Evolutionary conservation across 2,797 vertebrate species (phyloP), one percentile per base, ranked within the genome.

Genomic region (Numenius phaeopus): DNA sequence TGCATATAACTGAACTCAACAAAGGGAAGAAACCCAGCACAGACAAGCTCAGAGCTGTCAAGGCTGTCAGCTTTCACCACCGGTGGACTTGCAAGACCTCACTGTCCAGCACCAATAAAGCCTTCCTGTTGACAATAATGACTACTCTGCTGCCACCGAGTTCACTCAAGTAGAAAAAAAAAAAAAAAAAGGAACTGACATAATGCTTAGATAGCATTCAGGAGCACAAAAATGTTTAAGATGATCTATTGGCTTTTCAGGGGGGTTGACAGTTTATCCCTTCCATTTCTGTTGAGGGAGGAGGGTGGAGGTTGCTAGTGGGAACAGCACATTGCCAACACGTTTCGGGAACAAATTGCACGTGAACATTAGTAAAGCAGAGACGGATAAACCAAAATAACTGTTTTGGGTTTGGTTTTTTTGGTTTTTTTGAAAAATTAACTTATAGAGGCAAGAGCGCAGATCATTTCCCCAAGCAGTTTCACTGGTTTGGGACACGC

Each of bases 171-270:
- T 14, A 83, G 80, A 72, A 94, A 89, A 37, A 94, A 89, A 94
- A 89, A 37, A 94, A 89, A 88, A 72, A 73, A 87, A 82, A 66
- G 40, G 62, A 89, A 85, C 49, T 73, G 84, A 86, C 87, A 97
- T 85, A 65, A 94, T 62, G 67, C 61, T 94, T 78, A 92, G 32
- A 79, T 81, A 95, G 57, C 50, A 95, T 49, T 89, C 78, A 65
- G 65, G 40, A 95, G 42, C 19, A 58, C 91, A 87, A 86, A 95
- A 89, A 62, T 16, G n/a, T 80, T 98, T 67, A 77, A 92, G 22
- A 70, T 80, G 7, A 94, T 92, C 57, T 87, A 10, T 46, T 81
- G 69, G 57, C 55, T 82, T 71, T 70, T 77, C 52, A 65, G 61
- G 14, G 58, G 32, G 37, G 18, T 39, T 97, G 91, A 94, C 86